These are phyloP conservation scores for Ruditapes philippinarum DNA, from an alignment of 1,140 invertebrate genomes.

Conservation along the genomic window DNA sequence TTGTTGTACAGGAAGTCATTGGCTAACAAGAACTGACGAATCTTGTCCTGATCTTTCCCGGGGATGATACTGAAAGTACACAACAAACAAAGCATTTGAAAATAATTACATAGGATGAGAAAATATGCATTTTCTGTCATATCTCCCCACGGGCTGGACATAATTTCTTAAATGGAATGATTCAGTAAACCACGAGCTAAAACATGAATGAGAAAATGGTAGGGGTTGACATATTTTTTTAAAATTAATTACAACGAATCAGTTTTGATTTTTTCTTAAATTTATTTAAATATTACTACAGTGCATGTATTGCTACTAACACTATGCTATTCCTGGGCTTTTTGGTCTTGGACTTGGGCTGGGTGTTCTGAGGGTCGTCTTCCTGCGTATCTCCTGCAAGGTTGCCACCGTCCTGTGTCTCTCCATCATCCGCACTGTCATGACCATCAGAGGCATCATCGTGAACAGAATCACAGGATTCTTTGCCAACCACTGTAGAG, in stretches of 20 bases:
- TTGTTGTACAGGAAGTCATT: conserved; percentile 22
- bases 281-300: not conserved
- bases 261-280: conserved; percentile 1
- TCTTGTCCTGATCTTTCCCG: conserved; percentile 15
- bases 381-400: not conserved
- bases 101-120: conserved; percentile 26
- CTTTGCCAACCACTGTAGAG: conserved; percentile 14
- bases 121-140: not conserved
- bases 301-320: conserved; percentile 4
- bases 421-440: not conserved
- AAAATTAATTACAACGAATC: conserved; percentile 13
- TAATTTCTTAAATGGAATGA: too few relatives aligned
- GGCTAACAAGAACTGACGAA: conserved; percentile 18
- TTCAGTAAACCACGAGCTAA: too few relatives aligned
- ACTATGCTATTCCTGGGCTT: conserved; percentile 14
- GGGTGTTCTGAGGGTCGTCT: conserved; percentile 2
- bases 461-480: conserved; percentile 25
- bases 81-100: conserved; percentile 14
- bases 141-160: too few relatives aligned
- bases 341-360: conserved; percentile 8
- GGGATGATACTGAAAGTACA: conserved; percentile 21
- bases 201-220: too few relatives aligned
- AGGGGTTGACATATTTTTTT: too few relatives aligned
- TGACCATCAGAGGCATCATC: not conserved
- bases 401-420: too few relatives aligned